Base-by-base conservation (phyloP, 2,797 vertebrate genomes). In the Nannoperca australis region DNA sequence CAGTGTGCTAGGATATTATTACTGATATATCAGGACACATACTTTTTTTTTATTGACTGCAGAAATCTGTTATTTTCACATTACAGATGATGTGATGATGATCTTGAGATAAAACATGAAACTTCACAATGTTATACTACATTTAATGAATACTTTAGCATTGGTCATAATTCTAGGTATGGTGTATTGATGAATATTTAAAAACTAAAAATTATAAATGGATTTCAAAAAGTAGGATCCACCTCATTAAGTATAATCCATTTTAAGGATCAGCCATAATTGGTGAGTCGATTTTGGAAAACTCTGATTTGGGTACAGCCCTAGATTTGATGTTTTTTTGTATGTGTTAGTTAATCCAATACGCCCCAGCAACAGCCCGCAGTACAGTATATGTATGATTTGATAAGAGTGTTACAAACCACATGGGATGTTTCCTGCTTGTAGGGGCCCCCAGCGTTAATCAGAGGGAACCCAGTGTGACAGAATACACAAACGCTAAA, bases 381-480 rank as follows among this genome's bases (percentile, higher is more conserved):
- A 83, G 79, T 62, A 50, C 36, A 84, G 75, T 59, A 50, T 70
- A 18, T 76, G 81, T 82, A 53, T 66, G 64, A 81, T 83, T 78
- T 84, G 45, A 80, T 81, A 85, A 89, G n/a, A 77, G 67, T 64
- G 55, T 82, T 76, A 67, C 59, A 84, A 76, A 79, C 77, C 82
- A 63, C 82, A 77, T 45, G 73, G 58, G 84, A 82, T 60, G 68
- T 62, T 50, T 73, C 71, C 42, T 56, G 56, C 71, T 76, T 74
- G 58, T 79, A 0, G 22, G 61, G 45, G 58, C 79, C 73, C 63
- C 75, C 36, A 68, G 69, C 65, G 4, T 66, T 70, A 77, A 73
- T 78, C 24, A 4, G 30, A 56, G 14, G 58, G 47, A 88, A 82
- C 54, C 18, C 59, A 45, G 34, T 74, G 32, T 85, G 67, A 73